phyloP scores from a whole-genome alignment of 2,797 vertebrate species.

The Dipus sagitta region DNA sequence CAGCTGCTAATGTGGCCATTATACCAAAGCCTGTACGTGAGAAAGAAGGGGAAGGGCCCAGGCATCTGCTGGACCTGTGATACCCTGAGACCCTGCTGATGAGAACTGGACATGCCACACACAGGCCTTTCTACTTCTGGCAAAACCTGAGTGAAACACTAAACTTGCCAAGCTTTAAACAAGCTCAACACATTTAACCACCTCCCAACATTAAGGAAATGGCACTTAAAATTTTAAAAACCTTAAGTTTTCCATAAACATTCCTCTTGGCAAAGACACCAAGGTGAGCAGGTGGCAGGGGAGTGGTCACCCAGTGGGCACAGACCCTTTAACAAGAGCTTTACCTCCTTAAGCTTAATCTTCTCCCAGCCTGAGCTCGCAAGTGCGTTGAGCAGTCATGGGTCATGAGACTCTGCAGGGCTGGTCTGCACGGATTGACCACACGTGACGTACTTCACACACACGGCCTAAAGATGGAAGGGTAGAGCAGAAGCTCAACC shows the following conservation, averaged over 20 bases:
- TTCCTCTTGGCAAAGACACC: background rate
- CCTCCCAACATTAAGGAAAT: no score
- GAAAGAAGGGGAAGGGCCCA: background rate
- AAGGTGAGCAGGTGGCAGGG: background rate
- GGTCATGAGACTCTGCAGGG: background rate
- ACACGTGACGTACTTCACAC: background rate
- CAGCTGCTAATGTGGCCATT: background rate
- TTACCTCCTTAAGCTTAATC: no score
- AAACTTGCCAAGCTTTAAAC: background rate
- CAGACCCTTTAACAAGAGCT: background rate
- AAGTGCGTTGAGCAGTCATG: rapidly evolving
- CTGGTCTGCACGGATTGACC: background rate
- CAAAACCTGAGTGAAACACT: background rate
- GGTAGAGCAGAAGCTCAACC: background rate
- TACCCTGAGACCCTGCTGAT: background rate
- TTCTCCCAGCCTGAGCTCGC: no score
- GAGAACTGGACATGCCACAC: no score
- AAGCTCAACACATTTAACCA: no score
- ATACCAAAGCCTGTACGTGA: no score
- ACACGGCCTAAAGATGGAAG: background rate
- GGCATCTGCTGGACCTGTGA: background rate
- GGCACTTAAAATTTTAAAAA: no score
- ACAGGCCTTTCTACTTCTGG: background rate
- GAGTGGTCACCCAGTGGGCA: background rate
- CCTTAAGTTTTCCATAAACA: no score